phyloP scores from a whole-genome alignment of 2,113 vertebrate species.

The Sander lucioperca region DNA sequence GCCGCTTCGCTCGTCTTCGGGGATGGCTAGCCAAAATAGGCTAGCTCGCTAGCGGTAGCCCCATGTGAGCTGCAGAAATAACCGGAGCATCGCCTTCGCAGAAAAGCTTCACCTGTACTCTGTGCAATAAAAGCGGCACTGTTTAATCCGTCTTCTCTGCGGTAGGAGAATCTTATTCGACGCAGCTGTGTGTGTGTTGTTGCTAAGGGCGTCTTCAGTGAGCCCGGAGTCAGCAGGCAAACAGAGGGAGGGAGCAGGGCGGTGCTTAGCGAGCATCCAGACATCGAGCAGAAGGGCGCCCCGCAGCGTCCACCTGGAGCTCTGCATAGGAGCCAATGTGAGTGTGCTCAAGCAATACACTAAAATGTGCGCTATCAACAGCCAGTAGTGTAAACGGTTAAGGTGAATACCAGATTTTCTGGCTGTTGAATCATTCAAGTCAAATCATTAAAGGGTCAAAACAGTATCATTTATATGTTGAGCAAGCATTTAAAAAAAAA shows the following conservation, averaged over 20 bases:
- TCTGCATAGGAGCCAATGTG: conserved; percentile 8
- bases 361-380: background rate
- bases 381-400: no score
- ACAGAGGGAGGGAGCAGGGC: conserved; percentile 51
- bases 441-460: background rate
- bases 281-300: conserved; percentile 40
- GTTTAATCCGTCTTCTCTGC: conserved; percentile 63
- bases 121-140: conserved; percentile 33
- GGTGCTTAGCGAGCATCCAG: conserved; percentile 47
- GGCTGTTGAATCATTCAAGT: background rate
- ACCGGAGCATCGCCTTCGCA: conserved; percentile 13
- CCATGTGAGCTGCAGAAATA: conserved; percentile 49
- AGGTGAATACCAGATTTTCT: background rate
- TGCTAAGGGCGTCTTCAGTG: conserved; percentile 85
- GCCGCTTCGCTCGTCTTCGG: conserved; percentile 46
- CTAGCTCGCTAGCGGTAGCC: conserved; percentile 55
- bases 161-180: conserved; percentile 62
- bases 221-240: conserved; percentile 61
- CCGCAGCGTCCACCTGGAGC: conserved; percentile 23
- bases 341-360: background rate
- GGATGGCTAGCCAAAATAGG: conserved; percentile 53
- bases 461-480: no score
- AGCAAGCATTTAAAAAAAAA: no score
- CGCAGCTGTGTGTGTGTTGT: conserved; percentile 71
- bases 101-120: conserved; percentile 46